These are phyloP conservation scores for Heterocephalus glaber DNA, from an alignment of 2,113 vertebrate species.

Conservation along the genomic window DNA sequence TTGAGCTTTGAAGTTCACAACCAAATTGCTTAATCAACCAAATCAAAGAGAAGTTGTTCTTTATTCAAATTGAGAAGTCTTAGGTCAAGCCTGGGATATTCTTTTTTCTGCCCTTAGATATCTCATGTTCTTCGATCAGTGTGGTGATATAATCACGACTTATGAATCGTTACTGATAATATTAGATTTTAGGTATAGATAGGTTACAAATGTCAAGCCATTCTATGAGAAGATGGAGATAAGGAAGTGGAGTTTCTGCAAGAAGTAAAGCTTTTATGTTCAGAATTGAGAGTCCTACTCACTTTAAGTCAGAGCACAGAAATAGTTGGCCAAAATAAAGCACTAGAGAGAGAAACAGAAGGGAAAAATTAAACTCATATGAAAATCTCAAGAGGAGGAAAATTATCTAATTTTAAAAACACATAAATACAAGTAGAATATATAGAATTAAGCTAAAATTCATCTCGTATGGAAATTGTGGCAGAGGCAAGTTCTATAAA, in stretches of 20 bases:
- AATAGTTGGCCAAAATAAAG: neutral
- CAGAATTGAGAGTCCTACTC: neutral
- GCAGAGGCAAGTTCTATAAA: neutral
- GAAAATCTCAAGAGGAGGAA: neutral
- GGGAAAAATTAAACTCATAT: neutral
- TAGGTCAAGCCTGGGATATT: neutral
- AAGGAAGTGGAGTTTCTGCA: neutral
- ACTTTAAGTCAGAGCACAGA: neutral
- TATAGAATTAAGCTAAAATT: neutral
- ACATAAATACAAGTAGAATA: slow-evolving; percentile 15
- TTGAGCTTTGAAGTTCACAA: neutral
- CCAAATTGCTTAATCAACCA: neutral
- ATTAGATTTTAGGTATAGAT: neutral
- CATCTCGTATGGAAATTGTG: neutral
- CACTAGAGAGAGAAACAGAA: neutral
- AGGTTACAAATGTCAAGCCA: neutral
- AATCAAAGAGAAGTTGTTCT: neutral
- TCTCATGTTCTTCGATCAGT: neutral
- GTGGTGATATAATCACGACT: neutral
- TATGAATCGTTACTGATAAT: neutral
- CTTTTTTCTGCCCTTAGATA: neutral
- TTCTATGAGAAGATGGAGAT: neutral
- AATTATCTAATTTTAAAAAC: slow-evolving; percentile 21
- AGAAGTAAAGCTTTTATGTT: neutral
- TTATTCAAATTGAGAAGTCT: neutral